Evolutionary conservation across 2,797 vertebrate genomes (phyloP).

Genomic region (Acanthurus lineatus): DNA sequence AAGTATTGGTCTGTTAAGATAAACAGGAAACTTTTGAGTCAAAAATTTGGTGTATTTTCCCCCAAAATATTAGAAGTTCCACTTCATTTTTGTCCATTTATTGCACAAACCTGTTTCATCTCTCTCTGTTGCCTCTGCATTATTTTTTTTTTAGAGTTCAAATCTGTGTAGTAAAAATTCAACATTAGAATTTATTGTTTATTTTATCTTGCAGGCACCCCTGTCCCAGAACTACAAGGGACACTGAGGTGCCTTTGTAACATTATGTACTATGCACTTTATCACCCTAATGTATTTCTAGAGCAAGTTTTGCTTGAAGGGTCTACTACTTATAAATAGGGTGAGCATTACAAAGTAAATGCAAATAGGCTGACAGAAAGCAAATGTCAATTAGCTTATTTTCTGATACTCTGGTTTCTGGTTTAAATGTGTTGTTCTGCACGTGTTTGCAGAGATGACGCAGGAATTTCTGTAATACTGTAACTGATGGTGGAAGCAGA

Average conservation of each 20-base stretch:
- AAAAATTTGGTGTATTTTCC: too few relatives aligned
- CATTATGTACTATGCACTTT: slow-evolving; percentile 79
- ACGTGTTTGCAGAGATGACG: slow-evolving; percentile 32
- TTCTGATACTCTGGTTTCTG: slow-evolving; percentile 47
- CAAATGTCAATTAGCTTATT: slow-evolving; percentile 48
- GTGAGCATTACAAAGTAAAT: slow-evolving; percentile 32
- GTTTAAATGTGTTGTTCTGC: slow-evolving; percentile 49
- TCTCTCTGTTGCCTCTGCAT: slow-evolving; percentile 41
- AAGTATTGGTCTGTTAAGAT: too few relatives aligned
- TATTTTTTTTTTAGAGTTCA: slow-evolving; percentile 31
- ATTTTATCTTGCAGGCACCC: slow-evolving; percentile 62
- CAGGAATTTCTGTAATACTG: slow-evolving; percentile 54
- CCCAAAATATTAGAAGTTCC: neutral
- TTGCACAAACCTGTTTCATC: slow-evolving; percentile 9
- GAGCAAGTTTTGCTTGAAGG: slow-evolving; percentile 44
- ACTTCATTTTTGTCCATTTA: slow-evolving; percentile 11
- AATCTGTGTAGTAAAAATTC: slow-evolving; percentile 26
- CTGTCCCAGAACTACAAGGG: slow-evolving; percentile 44
- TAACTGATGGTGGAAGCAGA: slow-evolving; percentile 59
- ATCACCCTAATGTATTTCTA: slow-evolving; percentile 73
- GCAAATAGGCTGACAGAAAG: slow-evolving; percentile 36
- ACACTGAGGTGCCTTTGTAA: slow-evolving; percentile 54
- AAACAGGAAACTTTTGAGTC: too few relatives aligned
- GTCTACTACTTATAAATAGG: slow-evolving; percentile 39
- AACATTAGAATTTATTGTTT: slow-evolving; percentile 31